phyloP scores from a whole-genome alignment of 1,140 invertebrate genomes.

The Diabrotica virgifera region DNA sequence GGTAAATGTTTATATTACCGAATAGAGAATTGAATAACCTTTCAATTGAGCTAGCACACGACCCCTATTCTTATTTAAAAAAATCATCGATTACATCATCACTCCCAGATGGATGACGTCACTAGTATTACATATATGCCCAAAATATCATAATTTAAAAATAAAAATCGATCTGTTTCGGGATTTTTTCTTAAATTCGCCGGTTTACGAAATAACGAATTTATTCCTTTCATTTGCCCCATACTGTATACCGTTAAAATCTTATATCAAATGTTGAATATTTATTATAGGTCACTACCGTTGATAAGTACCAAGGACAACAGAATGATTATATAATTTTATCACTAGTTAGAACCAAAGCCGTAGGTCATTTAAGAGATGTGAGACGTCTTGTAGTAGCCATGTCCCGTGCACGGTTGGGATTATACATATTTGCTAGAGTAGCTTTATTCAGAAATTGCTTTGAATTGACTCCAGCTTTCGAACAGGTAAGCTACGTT shows the following conservation, averaged over 20 bases:
- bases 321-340: conserved; percentile 98
- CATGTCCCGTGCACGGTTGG: conserved; percentile 95
- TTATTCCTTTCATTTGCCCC: too few relatives aligned
- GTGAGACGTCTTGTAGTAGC: conserved; percentile 95
- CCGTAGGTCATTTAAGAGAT: conserved; percentile 95
- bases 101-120: too few relatives aligned
- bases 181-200: too few relatives aligned
- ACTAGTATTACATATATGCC: too few relatives aligned
- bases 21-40: too few relatives aligned
- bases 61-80: too few relatives aligned
- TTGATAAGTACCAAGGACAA: conserved; percentile 99
- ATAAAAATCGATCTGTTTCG: too few relatives aligned
- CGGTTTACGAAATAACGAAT: too few relatives aligned
- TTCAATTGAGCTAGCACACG: too few relatives aligned
- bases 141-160: too few relatives aligned
- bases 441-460: conserved; percentile 93
- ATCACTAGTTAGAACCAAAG: conserved; percentile 92
- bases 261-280: conserved; percentile 5
- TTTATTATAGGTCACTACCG: conserved; percentile 73
- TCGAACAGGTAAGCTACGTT: conserved; percentile 70
- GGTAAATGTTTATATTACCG: too few relatives aligned
- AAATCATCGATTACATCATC: too few relatives aligned
- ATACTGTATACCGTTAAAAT: background rate
- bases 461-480: conserved; percentile 92
- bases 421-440: conserved; percentile 94